A percentile compares a stretch with the other conserved stretches of the same genome.
These are phyloP conservation scores for Drosophila nannoptera DNA, from an alignment of 1,140 invertebrate species.

Conservation along the genomic window DNA sequence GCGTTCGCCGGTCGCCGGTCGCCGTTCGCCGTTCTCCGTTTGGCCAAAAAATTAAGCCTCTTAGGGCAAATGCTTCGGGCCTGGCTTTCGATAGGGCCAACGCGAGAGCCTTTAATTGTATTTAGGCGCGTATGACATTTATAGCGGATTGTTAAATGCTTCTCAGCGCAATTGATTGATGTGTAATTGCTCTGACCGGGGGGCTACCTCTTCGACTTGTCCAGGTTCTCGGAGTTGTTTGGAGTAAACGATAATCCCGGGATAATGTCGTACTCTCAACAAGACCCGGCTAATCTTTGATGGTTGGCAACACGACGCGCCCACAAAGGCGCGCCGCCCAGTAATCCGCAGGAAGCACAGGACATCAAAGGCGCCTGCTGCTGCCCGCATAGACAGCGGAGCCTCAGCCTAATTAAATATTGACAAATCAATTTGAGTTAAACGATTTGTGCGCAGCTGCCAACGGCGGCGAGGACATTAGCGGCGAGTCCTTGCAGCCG, in stretches of 20 bases:
- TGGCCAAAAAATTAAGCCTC: conserved; percentile 71
- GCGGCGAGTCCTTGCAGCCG: conserved; percentile 23
- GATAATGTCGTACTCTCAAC: not conserved
- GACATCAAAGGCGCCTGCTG: conserved; percentile 56
- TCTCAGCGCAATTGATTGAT: conserved; percentile 59
- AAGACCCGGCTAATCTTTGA: conserved; percentile 3
- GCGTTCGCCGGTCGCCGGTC: conserved; percentile 41
- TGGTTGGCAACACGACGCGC: conserved; percentile 20
- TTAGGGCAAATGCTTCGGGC: conserved; percentile 51
- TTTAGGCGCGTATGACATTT: conserved; percentile 64
- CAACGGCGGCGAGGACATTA: conserved; percentile 29
- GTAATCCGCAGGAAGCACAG: conserved; percentile 64
- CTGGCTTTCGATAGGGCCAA: conserved; percentile 21
- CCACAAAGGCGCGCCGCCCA: conserved; percentile 50
- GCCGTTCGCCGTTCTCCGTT: conserved; percentile 41
- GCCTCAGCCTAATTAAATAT: conserved; percentile 71
- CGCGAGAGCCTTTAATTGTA: conserved; percentile 64
- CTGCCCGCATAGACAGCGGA: conserved; percentile 36
- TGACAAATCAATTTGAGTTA: conserved; percentile 78
- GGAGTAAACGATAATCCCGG: not conserved
- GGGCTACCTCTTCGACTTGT: not conserved
- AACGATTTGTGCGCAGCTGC: conserved; percentile 74
- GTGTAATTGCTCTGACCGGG: conserved; percentile 32
- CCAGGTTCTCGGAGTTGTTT: too few species aligned
- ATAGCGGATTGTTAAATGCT: conserved; percentile 48